phyloP scores from a whole-genome alignment of 2,113 vertebrate species.

The Platichthys stellatus region DNA sequence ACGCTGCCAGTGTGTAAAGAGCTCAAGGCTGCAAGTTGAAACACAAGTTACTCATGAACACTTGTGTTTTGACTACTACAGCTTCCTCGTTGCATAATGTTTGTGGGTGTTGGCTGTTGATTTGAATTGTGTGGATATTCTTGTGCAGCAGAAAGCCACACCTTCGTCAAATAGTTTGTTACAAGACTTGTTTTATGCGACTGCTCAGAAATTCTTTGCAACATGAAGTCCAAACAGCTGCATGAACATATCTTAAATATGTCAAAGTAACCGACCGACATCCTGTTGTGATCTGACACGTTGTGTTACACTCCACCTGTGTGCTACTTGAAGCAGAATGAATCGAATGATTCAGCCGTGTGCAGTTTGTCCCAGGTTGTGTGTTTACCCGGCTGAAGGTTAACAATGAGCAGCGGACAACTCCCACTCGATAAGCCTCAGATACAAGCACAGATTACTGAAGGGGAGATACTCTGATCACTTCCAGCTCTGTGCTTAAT shows the following conservation, averaged over 20 bases:
- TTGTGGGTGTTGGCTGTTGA: not conserved
- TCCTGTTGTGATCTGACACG: not conserved
- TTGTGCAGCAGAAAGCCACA: not conserved
- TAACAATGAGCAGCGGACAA: not conserved
- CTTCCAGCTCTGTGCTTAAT: too few relatives aligned
- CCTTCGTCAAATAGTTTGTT: conserved; percentile 42
- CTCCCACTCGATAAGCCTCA: not conserved
- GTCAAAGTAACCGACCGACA: not conserved
- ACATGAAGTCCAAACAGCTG: conserved; percentile 21
- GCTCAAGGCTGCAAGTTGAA: not conserved
- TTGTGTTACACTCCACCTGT: not conserved
- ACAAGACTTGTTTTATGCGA: conserved; percentile 25
- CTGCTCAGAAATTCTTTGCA: not conserved
- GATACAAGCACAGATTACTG: too few relatives aligned
- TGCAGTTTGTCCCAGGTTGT: not conserved
- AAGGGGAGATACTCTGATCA: too few relatives aligned
- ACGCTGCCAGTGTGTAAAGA: not conserved
- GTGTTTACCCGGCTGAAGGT: not conserved
- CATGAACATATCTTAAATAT: not conserved
- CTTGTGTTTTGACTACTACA: not conserved
- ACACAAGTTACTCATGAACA: not conserved
- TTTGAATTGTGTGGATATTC: conserved; percentile 2
- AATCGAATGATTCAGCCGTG: not conserved
- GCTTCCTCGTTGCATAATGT: not conserved
- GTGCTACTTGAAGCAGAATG: not conserved